Percentiles rank a stretch among this genome's conserved stretches.
Evolutionary conservation across 2,797 vertebrate species (phyloP).

Genomic region (Acanthornis magna): DNA sequence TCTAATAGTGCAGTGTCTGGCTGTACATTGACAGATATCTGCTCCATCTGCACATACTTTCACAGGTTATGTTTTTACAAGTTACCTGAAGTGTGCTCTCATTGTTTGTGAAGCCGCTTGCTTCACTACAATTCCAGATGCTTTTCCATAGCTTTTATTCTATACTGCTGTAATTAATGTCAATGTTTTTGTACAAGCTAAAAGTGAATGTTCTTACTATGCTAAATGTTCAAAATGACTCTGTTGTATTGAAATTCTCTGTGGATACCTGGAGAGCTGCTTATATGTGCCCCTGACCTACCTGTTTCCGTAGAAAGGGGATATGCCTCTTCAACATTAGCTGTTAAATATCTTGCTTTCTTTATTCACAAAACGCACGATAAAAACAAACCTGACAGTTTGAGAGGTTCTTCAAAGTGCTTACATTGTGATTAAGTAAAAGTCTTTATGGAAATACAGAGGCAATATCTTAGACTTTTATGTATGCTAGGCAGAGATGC

Average conservation of each 20-base stretch:
- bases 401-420: background rate
- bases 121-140: background rate
- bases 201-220: background rate
- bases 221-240: background rate
- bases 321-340: background rate
- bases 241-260: background rate
- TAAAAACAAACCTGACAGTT: background rate
- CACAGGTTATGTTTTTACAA: background rate
- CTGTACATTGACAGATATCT: background rate
- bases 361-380: background rate
- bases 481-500: background rate
- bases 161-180: background rate
- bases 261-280: background rate
- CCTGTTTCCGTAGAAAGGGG: background rate
- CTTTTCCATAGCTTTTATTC: background rate
- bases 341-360: background rate
- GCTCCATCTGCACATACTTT: background rate
- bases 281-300: background rate
- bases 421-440: background rate
- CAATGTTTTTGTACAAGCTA: background rate
- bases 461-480: background rate
- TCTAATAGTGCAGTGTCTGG: background rate
- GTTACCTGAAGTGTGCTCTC: background rate
- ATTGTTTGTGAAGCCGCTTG: background rate
- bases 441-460: background rate